Evolutionary conservation across 2,113 vertebrate genomes (phyloP), one percentile per base, ranked within the genome.

Genomic region (Muntiacus reevesi): DNA sequence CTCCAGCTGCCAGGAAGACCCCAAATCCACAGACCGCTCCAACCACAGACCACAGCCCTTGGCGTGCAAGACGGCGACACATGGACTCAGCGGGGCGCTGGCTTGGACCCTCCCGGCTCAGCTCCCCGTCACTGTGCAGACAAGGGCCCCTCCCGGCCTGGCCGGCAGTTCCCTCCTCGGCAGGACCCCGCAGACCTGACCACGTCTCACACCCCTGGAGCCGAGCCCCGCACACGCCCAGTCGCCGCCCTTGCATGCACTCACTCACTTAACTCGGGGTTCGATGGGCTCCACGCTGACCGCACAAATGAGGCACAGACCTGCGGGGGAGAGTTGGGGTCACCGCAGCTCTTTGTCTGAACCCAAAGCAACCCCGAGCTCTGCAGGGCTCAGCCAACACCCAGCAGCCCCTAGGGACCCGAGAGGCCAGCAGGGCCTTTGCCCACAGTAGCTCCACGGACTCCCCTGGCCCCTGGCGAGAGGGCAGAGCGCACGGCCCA

Each of bases 231-330:
- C 14, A 5, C 23, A 25, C 2, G 12, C 71, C 52, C 14, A 1
- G 1, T 0, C 4, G 6, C 23, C 19, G 2, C 21, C 67, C 52
- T 57, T 9, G 1, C 27, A 8, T 13, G 14, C 59, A 30, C 12
- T 95, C 74, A 97, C 99, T 99, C 97, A 99, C 99, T 98, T 99
- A 95, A 99, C 98, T 97, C 95, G 98, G 27, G 98, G 98, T 86
- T 98, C 98, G 0, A 99, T 93, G 1, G 98, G 98, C 97, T 98
- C 94, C 0, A 98, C 98, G 95, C 99, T 98, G 50, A 99, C 98
- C 79, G 99, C 98, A 78, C 99, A 99, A 88, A 99, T 98, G 97
- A 99, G 97, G 97, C 99, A 99, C 96, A 99, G 99, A 28, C 99
- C 99, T 99, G 98, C 76, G 36, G 27, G 52, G 71, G n/a, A 94